Percentiles rank a stretch among this genome's conserved stretches.
These are phyloP conservation scores for Sarcophaga caerulescens DNA, from an alignment of 2,888 invertebrate genomes.

Conservation along the genomic window DNA sequence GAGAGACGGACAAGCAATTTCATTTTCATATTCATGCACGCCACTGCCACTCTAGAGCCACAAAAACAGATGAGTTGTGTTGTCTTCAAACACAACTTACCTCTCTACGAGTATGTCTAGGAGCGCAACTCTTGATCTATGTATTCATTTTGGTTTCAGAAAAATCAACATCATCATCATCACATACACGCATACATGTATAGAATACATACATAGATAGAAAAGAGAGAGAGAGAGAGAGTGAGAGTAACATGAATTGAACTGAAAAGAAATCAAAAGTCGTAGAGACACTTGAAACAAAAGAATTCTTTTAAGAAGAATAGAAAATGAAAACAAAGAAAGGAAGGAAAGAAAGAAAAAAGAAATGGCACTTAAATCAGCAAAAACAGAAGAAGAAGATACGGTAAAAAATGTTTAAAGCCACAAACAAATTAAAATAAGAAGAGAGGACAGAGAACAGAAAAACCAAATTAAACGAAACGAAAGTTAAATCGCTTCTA, in stretches of 20 bases:
- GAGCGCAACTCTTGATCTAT: constrained; percentile 21
- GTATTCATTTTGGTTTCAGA: background rate
- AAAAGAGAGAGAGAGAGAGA: too few relatives aligned
- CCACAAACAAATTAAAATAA: too few relatives aligned
- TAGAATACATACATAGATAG: too few relatives aligned
- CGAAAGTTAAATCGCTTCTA: constrained; percentile 55
- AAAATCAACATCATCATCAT: constrained; percentile 12
- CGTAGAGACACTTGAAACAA: constrained; percentile 26
- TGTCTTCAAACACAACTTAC: background rate
- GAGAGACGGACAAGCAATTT: background rate
- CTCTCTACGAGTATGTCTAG: background rate
- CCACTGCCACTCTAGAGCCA: too few relatives aligned
- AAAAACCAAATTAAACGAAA: constrained; percentile 46
- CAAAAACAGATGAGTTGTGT: background rate
- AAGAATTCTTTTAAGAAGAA: constrained; percentile 12
- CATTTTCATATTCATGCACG: background rate
- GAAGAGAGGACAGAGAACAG: background rate
- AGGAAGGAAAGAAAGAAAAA: background rate
- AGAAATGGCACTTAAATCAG: background rate
- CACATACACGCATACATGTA: background rate
- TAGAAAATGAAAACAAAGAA: too few relatives aligned
- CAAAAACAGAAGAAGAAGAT: constrained; percentile 14
- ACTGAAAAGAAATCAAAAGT: background rate
- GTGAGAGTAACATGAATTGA: background rate
- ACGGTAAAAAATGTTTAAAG: too few relatives aligned